Percentiles rank a stretch among this genome's conserved stretches.
These are phyloP conservation scores for Plectrocnemia conspersa DNA, from an alignment of 1,140 invertebrate genomes.

Conservation along the genomic window DNA sequence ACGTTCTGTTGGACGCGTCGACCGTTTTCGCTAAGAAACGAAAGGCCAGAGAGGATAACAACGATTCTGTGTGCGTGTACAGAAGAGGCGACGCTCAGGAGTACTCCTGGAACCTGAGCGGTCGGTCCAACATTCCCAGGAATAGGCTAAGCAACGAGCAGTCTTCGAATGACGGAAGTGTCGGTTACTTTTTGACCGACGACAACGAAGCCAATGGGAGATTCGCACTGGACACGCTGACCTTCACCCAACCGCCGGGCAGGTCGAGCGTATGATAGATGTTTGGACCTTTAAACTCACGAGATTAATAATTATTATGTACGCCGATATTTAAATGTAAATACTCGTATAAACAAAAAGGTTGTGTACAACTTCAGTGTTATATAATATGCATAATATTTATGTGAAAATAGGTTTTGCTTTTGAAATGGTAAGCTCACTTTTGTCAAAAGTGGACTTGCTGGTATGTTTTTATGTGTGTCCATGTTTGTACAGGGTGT, in stretches of 20 bases:
- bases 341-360: slow-evolving; percentile 3
- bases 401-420: slow-evolving; percentile 1
- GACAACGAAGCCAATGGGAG: slow-evolving; percentile 45
- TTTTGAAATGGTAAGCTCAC: neutral
- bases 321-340: neutral
- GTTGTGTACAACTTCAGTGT: slow-evolving; percentile 20
- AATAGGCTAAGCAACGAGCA: slow-evolving; percentile 37
- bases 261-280: slow-evolving; percentile 43
- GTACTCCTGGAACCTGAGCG: slow-evolving; percentile 27
- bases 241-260: slow-evolving; percentile 45
- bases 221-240: slow-evolving; percentile 48
- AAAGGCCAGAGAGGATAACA: slow-evolving; percentile 23
- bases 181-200: slow-evolving; percentile 47
- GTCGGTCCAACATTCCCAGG: neutral
- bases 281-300: neutral
- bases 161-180: slow-evolving; percentile 48
- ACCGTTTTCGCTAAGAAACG: slow-evolving; percentile 48
- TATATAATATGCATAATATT: slow-evolving; percentile 8
- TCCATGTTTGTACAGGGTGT: too few species aligned
- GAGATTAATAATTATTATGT: neutral
- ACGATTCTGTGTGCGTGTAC: slow-evolving; percentile 31
- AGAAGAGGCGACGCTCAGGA: slow-evolving; percentile 19
- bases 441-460: neutral
- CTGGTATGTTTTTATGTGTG: neutral
- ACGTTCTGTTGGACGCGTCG: slow-evolving; percentile 48